A percentile compares a stretch with the other conserved stretches of the same genome.
These are phyloP conservation scores for Phrynocephalus guinanensis DNA, from an alignment of 2,797 vertebrate species.

Conservation along the genomic window DNA sequence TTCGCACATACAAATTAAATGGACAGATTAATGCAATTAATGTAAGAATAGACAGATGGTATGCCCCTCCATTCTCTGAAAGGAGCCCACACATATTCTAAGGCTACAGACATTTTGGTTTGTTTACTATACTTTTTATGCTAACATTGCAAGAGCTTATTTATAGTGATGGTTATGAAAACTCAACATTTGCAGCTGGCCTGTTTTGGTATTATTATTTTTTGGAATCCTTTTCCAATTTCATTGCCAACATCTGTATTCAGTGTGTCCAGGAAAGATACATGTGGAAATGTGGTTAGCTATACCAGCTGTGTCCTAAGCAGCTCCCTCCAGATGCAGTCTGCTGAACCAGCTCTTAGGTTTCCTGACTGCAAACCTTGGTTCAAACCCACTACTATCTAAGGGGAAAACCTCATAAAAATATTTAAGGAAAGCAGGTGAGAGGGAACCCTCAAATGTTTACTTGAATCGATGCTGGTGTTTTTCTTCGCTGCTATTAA, in stretches of 20 bases:
- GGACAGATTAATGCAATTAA: constrained; percentile 2
- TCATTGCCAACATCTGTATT: constrained; percentile 23
- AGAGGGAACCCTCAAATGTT: background rate
- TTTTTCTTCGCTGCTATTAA: background rate
- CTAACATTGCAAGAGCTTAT: constrained; percentile 48
- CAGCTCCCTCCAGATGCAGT: background rate
- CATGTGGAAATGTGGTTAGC: constrained; percentile 24
- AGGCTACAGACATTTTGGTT: constrained; percentile 25
- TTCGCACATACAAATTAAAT: background rate
- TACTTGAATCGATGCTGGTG: background rate
- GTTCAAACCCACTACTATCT: background rate
- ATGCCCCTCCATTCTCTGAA: background rate
- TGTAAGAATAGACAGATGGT: background rate
- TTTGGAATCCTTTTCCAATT: constrained; percentile 41
- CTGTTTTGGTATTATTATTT: constrained; percentile 45
- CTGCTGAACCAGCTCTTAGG: background rate
- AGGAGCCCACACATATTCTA: constrained; percentile 43
- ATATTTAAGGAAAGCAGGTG: background rate
- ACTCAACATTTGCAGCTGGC: constrained; percentile 23
- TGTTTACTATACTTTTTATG: constrained; percentile 66
- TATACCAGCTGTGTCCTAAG: constrained; percentile 31
- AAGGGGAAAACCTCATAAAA: background rate
- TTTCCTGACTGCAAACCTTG: background rate
- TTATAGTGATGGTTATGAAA: constrained; percentile 31
- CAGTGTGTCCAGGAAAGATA: constrained; percentile 25